Evolutionary conservation across 2,113 vertebrate genomes (phyloP).

Genomic region (Ameiurus melas): DNA sequence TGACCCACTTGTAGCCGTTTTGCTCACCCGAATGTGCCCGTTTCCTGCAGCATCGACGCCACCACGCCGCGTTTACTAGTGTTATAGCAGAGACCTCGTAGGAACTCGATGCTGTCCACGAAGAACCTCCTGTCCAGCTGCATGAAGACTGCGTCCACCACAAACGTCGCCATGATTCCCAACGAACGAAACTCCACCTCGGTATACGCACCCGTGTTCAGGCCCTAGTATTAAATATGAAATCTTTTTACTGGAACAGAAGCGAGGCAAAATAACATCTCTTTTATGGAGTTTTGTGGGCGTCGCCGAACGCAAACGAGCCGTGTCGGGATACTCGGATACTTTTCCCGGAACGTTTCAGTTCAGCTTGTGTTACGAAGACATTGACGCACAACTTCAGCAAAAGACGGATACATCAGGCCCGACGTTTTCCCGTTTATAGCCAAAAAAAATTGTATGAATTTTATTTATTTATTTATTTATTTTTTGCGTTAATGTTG

Average conservation of each 20-base stretch:
- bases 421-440: too few species aligned
- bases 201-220: conserved; percentile 70
- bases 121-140: conserved; percentile 71
- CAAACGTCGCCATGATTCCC: conserved; percentile 72
- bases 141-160: conserved; percentile 70
- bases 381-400: too few species aligned
- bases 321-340: too few species aligned
- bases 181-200: conserved; percentile 71
- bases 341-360: too few species aligned
- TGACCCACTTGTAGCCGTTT: background rate
- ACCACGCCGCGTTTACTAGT: conserved; percentile 65
- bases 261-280: too few species aligned
- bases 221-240: conserved; percentile 13
- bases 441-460: too few species aligned
- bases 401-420: too few species aligned
- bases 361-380: too few species aligned
- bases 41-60: conserved; percentile 69
- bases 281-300: background rate
- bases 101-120: conserved; percentile 62
- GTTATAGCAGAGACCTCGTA: conserved; percentile 71
- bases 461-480: too few species aligned
- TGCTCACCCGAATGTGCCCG: conserved; percentile 68
- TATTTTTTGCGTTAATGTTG: too few species aligned
- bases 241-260: too few species aligned
- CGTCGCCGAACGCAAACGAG: too few species aligned